Evolutionary conservation across 2,797 vertebrate species (phyloP).

Genomic region (Mus minutoides): DNA sequence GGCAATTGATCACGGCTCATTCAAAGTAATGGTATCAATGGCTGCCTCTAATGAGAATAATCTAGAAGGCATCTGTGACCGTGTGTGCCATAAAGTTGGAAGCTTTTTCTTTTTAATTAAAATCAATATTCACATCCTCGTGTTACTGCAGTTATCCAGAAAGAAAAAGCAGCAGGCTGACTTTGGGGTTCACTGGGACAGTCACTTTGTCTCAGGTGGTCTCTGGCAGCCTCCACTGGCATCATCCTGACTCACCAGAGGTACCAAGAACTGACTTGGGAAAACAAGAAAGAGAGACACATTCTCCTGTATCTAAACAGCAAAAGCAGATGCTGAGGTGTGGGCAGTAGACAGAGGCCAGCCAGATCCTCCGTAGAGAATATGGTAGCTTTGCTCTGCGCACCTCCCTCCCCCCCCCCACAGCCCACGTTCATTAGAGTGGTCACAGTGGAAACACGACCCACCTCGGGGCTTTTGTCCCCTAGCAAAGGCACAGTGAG

Average conservation of each 20-base stretch:
- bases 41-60: conserved; percentile 25
- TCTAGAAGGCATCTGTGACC: neutral
- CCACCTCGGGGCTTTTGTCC: neutral
- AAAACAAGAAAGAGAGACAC: conserved; percentile 24
- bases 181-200: neutral
- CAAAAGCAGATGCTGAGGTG: neutral
- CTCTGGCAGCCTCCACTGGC: neutral
- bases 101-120: neutral
- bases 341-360: neutral
- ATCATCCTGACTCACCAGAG: neutral
- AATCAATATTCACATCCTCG: neutral
- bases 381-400: neutral
- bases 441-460: neutral
- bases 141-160: neutral
- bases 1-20: neutral
- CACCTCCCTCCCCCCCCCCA: no score
- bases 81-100: neutral
- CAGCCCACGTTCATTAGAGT: no score
- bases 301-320: neutral
- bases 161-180: neutral
- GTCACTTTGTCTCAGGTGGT: neutral
- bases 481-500: neutral
- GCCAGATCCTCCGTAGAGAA: neutral
- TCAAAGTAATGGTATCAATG: neutral
- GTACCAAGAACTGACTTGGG: neutral